A percentile compares a stretch with the other conserved stretches of the same genome.
Evolutionary conservation across 1,140 invertebrate genomes (phyloP).

Genomic region (Mizuhopecten yessoensis): DNA sequence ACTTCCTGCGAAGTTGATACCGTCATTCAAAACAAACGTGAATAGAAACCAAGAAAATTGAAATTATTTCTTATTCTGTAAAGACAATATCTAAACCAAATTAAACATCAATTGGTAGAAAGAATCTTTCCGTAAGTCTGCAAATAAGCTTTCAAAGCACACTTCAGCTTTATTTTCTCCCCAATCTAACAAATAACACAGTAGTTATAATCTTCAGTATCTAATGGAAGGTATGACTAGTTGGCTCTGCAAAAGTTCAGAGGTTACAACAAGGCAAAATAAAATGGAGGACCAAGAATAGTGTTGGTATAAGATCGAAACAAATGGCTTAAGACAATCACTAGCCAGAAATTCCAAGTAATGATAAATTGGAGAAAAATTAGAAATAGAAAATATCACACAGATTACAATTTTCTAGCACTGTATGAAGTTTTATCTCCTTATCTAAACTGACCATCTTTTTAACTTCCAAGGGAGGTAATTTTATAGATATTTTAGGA

Average conservation of each 20-base stretch:
- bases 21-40: constrained; percentile 3
- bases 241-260: neutral
- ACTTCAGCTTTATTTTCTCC: neutral
- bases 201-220: neutral
- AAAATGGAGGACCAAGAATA: neutral
- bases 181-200: neutral
- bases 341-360: no score
- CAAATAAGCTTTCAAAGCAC: constrained; percentile 14
- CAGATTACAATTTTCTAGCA: no score
- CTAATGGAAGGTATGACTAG: neutral
- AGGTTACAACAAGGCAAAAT: neutral
- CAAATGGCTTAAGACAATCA: no score
- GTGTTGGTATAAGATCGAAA: no score
- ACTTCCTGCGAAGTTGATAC: constrained; percentile 32
- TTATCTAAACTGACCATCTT: neutral
- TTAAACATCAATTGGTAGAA: neutral
- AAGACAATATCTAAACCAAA: constrained; percentile 39
- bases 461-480: constrained; percentile 7
- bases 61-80: constrained; percentile 16
- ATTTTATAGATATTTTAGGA: neutral
- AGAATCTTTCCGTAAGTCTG: neutral
- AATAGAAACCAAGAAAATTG: constrained; percentile 34
- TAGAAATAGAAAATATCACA: no score
- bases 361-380: no score
- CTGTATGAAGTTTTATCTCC: no score